Percentiles rank a stretch among this genome's conserved stretches.
phyloP scores from a whole-genome alignment of 2,113 vertebrate species.

The Labeo rohita region DNA sequence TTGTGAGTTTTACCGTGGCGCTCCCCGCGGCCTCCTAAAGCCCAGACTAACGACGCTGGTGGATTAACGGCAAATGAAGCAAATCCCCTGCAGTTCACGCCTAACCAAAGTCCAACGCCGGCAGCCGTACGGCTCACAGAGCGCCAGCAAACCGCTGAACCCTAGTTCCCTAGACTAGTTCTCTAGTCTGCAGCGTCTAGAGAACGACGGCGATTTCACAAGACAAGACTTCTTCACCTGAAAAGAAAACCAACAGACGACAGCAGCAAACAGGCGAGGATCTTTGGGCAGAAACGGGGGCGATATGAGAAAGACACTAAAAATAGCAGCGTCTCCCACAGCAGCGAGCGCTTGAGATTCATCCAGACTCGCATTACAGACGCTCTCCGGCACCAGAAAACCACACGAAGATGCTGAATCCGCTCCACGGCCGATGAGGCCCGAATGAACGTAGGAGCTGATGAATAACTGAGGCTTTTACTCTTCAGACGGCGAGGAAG shows the following conservation, averaged over 20 bases:
- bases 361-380: not conserved
- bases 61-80: not conserved
- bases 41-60: not conserved
- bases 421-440: not conserved
- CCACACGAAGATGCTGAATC: not conserved
- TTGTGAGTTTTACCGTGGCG: not conserved
- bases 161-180: too few species aligned
- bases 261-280: not conserved
- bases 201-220: not conserved
- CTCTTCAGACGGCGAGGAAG: not conserved
- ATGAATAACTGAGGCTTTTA: not conserved
- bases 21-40: not conserved
- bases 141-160: too few species aligned
- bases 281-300: not conserved
- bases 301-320: not conserved
- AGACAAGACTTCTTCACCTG: not conserved
- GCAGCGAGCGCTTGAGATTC: not conserved
- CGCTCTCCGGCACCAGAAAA: not conserved
- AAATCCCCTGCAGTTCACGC: not conserved
- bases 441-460: not conserved
- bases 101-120: not conserved
- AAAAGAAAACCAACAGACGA: not conserved
- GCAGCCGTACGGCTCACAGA: too few species aligned
- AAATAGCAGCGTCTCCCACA: constrained; percentile 11
- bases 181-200: too few species aligned